These are phyloP conservation scores for Cheilinus undulatus DNA, from an alignment of 2,113 vertebrate genomes.

Conservation along the genomic window DNA sequence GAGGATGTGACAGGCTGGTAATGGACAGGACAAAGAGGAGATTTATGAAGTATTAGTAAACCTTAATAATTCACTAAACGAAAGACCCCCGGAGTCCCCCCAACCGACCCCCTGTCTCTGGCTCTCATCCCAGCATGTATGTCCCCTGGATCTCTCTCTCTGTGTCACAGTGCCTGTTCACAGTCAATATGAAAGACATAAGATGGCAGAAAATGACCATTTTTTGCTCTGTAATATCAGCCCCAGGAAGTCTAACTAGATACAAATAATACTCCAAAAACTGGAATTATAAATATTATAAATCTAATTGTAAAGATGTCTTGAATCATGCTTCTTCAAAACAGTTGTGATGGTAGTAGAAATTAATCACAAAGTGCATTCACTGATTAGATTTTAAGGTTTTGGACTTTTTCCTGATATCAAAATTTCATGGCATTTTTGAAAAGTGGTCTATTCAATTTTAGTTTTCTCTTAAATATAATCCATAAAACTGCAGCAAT, in stretches of 20 bases:
- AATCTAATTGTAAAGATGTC: neutral
- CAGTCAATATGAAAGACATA: constrained; percentile 23
- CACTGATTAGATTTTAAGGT: neutral
- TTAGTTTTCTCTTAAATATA: too few species aligned
- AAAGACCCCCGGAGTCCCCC: constrained; percentile 72
- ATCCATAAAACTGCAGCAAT: too few species aligned
- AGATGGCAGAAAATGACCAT: too few species aligned
- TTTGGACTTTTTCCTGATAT: neutral
- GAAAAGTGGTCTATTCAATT: too few species aligned
- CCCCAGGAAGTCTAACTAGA: too few species aligned
- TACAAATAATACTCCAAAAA: too few species aligned
- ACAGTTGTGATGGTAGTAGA: neutral
- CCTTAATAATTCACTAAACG: constrained; percentile 85
- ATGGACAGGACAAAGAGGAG: constrained; percentile 85
- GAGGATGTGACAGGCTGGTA: constrained; percentile 85
- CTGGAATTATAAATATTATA: neutral
- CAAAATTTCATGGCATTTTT: too few species aligned
- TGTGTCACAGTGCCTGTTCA: neutral
- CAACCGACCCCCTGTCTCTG: constrained; percentile 26
- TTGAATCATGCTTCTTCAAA: constrained; percentile 5
- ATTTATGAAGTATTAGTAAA: constrained; percentile 86
- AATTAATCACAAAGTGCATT: neutral
- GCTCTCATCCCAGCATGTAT: constrained; percentile 29
- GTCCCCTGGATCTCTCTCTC: constrained; percentile 37
- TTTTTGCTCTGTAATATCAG: too few species aligned